A percentile compares a stretch with the other conserved stretches of the same genome.
Conservation (phyloP, 64 coral and sea anemone genomes). For the Astreopora myriophthalma region DNA sequence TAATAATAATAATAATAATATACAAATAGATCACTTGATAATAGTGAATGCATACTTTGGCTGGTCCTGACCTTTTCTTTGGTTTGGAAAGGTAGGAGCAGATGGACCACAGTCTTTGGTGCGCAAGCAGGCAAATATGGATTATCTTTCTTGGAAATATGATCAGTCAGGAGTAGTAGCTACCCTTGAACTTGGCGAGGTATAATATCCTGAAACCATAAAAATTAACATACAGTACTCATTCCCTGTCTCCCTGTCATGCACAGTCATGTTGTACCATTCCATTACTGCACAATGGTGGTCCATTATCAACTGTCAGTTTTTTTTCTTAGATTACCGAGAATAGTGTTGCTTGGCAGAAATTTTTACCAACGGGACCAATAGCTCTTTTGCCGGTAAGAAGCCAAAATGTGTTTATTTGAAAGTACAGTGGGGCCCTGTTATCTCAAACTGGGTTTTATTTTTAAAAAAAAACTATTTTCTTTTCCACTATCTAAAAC, state of each 20-base stretch:
- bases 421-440: too few relatives aligned
- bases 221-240: background rate
- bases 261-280: too few relatives aligned
- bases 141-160: slow-evolving; percentile 91
- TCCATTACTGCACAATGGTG: too few relatives aligned
- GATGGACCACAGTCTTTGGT: slow-evolving; percentile 88
- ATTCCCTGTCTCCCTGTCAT: background rate
- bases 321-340: slow-evolving; percentile 77
- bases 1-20: too few relatives aligned
- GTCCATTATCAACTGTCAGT: background rate
- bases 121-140: slow-evolving; percentile 52
- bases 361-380: slow-evolving; percentile 97
- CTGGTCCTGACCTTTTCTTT: background rate
- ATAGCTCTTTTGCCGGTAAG: slow-evolving; percentile 95
- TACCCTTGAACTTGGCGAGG: slow-evolving; percentile 86
- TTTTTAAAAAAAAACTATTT: background rate
- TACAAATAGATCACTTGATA: too few relatives aligned
- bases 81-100: slow-evolving; percentile 74
- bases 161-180: slow-evolving; percentile 90
- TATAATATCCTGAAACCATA: background rate
- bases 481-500: too few relatives aligned
- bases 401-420: background rate
- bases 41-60: too few relatives aligned
- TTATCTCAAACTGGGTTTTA: too few relatives aligned
- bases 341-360: slow-evolving; percentile 96